These are phyloP conservation scores for Nymphalis c-album DNA, from an alignment of 2,888 invertebrate genomes.

Conservation along the genomic window DNA sequence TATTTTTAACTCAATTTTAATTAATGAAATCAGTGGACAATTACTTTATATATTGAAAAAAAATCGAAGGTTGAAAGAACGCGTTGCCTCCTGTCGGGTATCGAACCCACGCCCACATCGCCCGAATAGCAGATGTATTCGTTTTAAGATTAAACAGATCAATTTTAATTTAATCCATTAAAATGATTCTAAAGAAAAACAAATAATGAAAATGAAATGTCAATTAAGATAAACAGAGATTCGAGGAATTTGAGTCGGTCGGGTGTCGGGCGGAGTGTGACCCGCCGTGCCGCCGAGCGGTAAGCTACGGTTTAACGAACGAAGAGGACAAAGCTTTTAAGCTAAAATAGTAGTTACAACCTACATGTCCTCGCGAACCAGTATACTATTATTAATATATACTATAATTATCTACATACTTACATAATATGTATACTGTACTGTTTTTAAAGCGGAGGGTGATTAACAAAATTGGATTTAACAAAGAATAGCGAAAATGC, in stretches of 20 bases:
- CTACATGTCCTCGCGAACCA: background rate
- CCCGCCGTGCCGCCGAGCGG: background rate
- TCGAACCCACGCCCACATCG: constrained; percentile 17
- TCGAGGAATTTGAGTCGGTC: constrained; percentile 21
- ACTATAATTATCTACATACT: no score
- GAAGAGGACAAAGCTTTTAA: background rate
- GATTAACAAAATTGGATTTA: no score
- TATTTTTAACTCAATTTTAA: background rate
- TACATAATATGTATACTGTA: no score
- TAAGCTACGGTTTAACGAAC: background rate
- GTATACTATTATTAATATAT: background rate
- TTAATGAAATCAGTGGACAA: background rate
- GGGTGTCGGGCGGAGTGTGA: background rate
- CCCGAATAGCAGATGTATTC: constrained; percentile 21
- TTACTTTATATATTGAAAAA: background rate
- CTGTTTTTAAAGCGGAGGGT: no score
- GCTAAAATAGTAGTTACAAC: background rate
- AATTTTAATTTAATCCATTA: constrained; percentile 31
- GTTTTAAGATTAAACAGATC: constrained; percentile 26
- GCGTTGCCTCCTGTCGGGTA: constrained; percentile 7
- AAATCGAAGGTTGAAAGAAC: constrained; percentile 18
- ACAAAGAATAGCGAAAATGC: no score
- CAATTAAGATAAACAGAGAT: constrained; percentile 27
- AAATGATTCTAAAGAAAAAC: constrained; percentile 15
- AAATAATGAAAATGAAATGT: constrained; percentile 27